Evolutionary conservation across 2,888 invertebrate genomes (phyloP).

Genomic region (Drosophila mercatorum): DNA sequence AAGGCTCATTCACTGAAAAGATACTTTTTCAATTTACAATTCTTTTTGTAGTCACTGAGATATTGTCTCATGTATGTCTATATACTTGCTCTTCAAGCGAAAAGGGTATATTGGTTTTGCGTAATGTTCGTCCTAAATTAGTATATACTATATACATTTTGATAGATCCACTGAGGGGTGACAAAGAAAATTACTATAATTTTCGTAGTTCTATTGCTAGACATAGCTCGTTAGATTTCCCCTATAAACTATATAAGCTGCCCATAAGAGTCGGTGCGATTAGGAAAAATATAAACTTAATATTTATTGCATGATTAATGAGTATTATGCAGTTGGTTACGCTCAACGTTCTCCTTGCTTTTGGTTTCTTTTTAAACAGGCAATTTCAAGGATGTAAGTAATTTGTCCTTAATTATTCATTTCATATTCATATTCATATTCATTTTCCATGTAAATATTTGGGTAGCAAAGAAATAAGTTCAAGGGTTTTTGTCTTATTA

Average conservation of each 20-base stretch:
- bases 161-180: too few relatives aligned
- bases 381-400: not conserved
- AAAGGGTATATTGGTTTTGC: too few relatives aligned
- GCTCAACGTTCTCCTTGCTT: not conserved
- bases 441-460: not conserved
- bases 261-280: not conserved
- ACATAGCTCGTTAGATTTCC: not conserved
- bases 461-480: not conserved
- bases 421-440: not conserved
- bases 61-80: too few relatives aligned
- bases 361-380: not conserved
- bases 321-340: not conserved
- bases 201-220: not conserved
- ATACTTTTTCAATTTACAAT: too few relatives aligned
- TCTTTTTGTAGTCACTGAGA: too few relatives aligned
- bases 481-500: not conserved
- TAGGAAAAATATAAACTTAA: not conserved
- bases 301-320: rapidly evolving
- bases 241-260: not conserved
- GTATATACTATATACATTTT: too few relatives aligned
- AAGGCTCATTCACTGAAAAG: too few relatives aligned
- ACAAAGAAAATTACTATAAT: not conserved
- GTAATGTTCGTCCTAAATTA: too few relatives aligned
- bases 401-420: not conserved
- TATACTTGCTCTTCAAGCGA: too few relatives aligned